Base-by-base conservation (phyloP, 2,888 invertebrate species). In the Tinea pellionella region DNA sequence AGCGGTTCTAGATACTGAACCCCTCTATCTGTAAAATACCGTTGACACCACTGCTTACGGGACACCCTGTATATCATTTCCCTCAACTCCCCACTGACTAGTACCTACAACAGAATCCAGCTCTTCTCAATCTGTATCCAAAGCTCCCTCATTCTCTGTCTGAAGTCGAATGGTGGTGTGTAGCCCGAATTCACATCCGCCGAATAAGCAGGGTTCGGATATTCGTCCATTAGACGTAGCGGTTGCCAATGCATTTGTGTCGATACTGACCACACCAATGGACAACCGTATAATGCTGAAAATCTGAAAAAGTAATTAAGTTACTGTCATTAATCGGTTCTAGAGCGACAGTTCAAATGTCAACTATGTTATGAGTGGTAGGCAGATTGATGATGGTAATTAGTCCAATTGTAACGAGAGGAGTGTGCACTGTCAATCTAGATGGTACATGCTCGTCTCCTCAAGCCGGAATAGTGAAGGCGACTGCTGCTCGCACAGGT, bases 201-300 rank as follows among this genome's bases (percentile, higher is more conserved):
- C 6, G 63, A 61, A 42, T 64, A 64, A 6, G 64, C 57, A 7
- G 64, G 62, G 41, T 64, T 64, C 16, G 64, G 59, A 8, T 59
- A 57, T 47, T 64, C 64, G n/a, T 64, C 64, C 62, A 64, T 63
- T 8, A 64, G 55, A 9, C 61, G 61, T 3, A 63, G 9, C 0
- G 62, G 62, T 58, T 62, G 63, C 64, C 63, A 64, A 42, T 64
- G 51, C 11, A 62, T 61, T n/a, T 64, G 62, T 2, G 63, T 62
- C 1, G 64, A 62, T 1, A 61, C 61, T 0, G 63, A 60, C 64
- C 63, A 64, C 42, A 64, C 61, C 12, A 64, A 32, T 0, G 62
- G 61, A 55, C 62, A 58, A 0, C 60, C 53, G 62, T 61, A 64
- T 19, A 62, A 60, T n/a, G 61, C 61, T 16, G 63, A 63, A 30